Percentiles rank a stretch among this genome's conserved stretches.
Conservation (phyloP, 1,140 invertebrate species). For the Papilio aristodemus region DNA sequence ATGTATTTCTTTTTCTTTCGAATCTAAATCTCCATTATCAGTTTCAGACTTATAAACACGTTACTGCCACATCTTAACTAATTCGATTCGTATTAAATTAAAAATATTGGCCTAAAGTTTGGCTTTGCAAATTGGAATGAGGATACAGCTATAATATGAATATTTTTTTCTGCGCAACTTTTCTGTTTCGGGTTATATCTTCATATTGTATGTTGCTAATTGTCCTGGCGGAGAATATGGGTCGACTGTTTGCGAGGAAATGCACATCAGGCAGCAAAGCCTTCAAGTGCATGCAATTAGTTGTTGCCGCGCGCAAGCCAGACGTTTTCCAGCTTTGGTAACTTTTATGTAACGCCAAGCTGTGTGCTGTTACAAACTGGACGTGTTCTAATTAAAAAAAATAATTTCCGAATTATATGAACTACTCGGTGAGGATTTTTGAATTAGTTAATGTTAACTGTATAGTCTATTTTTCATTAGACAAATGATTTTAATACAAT, state of each 20-base stretch:
- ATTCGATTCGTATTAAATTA: too few relatives aligned
- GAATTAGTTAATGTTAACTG: too few relatives aligned
- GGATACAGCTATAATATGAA: background rate
- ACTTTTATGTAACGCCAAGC: conserved; percentile 32
- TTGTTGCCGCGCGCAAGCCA: conserved; percentile 48
- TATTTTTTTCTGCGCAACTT: background rate
- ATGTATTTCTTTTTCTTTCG: too few relatives aligned
- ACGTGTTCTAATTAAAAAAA: conserved; percentile 24
- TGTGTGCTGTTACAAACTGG: conserved; percentile 33
- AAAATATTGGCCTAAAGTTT: background rate
- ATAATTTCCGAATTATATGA: background rate
- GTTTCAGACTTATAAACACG: too few relatives aligned
- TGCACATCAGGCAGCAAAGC: conserved; percentile 55
- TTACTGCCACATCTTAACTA: too few relatives aligned
- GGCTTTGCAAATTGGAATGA: background rate
- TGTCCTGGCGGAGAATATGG: conserved; percentile 27
- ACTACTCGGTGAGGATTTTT: background rate
- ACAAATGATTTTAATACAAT: too few relatives aligned
- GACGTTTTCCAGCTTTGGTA: conserved; percentile 45
- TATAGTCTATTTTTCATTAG: too few relatives aligned
- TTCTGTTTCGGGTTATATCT: conserved; percentile 17
- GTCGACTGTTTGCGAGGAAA: conserved; percentile 43
- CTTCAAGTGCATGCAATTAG: conserved; percentile 59
- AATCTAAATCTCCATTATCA: too few relatives aligned
- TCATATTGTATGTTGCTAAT: conserved; percentile 13